Percentiles rank a stretch among this genome's conserved stretches.
Conservation (phyloP, 30 jellyfish, hydroid and myxozoan genomes). For the Cassiopea andromeda region DNA sequence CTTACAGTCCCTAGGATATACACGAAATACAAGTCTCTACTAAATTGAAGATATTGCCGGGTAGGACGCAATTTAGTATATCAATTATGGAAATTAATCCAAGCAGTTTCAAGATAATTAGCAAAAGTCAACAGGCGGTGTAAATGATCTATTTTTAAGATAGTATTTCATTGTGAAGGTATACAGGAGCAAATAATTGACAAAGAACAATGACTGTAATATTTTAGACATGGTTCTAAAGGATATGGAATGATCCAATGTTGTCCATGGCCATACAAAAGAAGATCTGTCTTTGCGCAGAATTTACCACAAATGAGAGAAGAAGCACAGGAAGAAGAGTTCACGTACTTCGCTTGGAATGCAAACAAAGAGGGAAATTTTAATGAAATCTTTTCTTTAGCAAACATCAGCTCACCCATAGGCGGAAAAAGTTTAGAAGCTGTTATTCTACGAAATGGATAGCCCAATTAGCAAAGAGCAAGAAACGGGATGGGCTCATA, state of each 20-base stretch:
- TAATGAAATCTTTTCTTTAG: too few species aligned
- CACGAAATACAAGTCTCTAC: background rate
- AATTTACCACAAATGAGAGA: background rate
- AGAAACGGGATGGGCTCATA: too few species aligned
- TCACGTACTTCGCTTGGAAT: background rate
- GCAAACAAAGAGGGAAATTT: background rate
- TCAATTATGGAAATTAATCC: background rate
- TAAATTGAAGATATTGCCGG: background rate
- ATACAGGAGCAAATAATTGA: constrained; percentile 32
- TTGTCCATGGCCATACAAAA: background rate
- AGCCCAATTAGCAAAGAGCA: too few species aligned
- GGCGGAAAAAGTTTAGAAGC: too few species aligned
- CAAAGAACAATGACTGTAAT: constrained; percentile 22
- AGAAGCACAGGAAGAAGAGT: background rate
- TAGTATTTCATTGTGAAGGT: background rate
- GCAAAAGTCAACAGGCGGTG: background rate
- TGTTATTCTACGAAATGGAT: too few species aligned
- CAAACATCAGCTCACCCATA: too few species aligned
- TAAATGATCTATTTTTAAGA: constrained; percentile 5
- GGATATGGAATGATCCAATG: background rate
- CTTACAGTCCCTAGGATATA: too few species aligned
- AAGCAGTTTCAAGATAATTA: background rate
- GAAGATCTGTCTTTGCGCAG: background rate
- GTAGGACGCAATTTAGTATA: background rate
- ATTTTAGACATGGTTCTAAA: background rate